phyloP scores from a whole-genome alignment of 2,888 invertebrate species.

The Trichopria drosophilae region DNA sequence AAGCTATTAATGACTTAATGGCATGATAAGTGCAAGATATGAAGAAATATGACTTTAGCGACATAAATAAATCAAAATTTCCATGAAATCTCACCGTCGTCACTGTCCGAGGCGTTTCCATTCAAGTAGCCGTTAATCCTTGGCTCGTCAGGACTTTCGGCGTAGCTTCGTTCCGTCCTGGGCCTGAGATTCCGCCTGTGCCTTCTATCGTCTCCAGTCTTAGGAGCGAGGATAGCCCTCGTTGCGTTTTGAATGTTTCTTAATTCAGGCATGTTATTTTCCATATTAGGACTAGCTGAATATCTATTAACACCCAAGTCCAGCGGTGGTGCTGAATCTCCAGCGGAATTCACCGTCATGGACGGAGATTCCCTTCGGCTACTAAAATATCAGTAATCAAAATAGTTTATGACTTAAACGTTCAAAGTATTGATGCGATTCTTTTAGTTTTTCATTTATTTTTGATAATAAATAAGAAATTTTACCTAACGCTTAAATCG shows the following conservation, averaged over 20 bases:
- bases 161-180: conserved; percentile 83
- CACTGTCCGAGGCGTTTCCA: conserved; percentile 56
- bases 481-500: conserved; percentile 83
- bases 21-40: no score
- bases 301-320: conserved; percentile 52
- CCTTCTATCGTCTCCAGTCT: conserved; percentile 56
- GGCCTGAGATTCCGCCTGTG: conserved; percentile 76
- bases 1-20: no score
- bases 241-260: conserved; percentile 56
- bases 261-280: conserved; percentile 52
- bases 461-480: conserved; percentile 23
- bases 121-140: conserved; percentile 61
- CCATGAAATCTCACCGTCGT: conserved; percentile 49
- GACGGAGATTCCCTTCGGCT: conserved; percentile 53
- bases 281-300: conserved; percentile 45
- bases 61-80: no score
- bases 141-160: conserved; percentile 76
- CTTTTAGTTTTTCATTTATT: no score
- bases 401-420: no score
- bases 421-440: no score
- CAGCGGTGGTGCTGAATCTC: conserved; percentile 45
- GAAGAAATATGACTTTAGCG: no score
- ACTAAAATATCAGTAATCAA: conserved; percentile 37
- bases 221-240: conserved; percentile 54
- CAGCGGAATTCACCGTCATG: conserved; percentile 35